phyloP scores from a whole-genome alignment of 2,888 invertebrate genomes.

The Caenorhabditis uteleia region DNA sequence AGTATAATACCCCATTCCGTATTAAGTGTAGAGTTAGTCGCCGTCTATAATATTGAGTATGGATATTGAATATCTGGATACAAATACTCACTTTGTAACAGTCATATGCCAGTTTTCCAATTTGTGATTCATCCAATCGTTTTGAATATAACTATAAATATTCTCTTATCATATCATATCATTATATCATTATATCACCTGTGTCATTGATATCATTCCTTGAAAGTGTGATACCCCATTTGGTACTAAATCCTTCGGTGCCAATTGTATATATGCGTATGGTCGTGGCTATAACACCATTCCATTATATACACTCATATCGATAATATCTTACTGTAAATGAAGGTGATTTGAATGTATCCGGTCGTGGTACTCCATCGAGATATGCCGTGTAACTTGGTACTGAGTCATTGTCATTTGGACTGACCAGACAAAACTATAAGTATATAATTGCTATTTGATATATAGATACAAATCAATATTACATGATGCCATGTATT shows the following conservation, averaged over 20 bases:
- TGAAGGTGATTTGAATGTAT: neutral
- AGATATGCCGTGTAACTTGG: conserved; percentile 23
- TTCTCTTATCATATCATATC: too few species aligned
- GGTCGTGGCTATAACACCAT: conserved; percentile 9
- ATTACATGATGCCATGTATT: conserved; percentile 40
- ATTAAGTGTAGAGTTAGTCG: neutral
- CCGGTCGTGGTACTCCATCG: conserved; percentile 27
- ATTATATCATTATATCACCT: neutral
- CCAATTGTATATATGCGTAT: conserved; percentile 14
- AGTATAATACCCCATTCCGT: neutral
- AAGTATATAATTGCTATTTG: neutral
- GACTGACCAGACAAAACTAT: conserved; percentile 32
- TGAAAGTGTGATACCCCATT: neutral
- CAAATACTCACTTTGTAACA: conserved; percentile 15
- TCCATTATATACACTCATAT: too few species aligned
- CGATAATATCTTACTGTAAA: neutral
- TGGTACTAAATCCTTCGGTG: conserved; percentile 11
- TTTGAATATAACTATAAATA: conserved; percentile 10
- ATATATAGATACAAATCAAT: neutral
- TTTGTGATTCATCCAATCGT: conserved; percentile 17
- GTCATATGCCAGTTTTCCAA: conserved; percentile 25
- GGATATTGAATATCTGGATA: too few species aligned
- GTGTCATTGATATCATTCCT: conserved; percentile 38
- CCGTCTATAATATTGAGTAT: too few species aligned
- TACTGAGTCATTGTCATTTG: neutral